Conservation (phyloP, 2,888 invertebrate genomes). For the Ommatoiulus sabulosus region DNA sequence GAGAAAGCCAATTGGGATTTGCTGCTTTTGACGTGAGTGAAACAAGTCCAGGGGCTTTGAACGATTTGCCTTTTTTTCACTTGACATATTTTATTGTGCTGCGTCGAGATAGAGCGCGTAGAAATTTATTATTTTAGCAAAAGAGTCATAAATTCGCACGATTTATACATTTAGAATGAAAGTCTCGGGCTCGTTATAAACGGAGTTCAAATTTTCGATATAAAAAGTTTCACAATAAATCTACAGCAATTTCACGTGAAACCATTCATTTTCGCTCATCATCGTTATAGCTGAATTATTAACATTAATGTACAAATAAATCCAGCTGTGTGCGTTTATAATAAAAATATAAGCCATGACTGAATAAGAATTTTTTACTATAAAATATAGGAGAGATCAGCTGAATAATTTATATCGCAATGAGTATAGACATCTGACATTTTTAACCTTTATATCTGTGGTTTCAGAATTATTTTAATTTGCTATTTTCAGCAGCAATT, state of each 20-base stretch:
- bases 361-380: too few relatives aligned
- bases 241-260: neutral
- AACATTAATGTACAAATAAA: too few relatives aligned
- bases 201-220: neutral
- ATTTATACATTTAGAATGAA: neutral
- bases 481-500: too few relatives aligned
- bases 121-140: constrained; percentile 21
- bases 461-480: too few relatives aligned
- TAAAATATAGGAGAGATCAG: too few relatives aligned
- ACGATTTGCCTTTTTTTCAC: neutral
- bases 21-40: neutral
- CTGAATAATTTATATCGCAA: too few relatives aligned
- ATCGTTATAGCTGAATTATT: too few relatives aligned
- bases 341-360: too few relatives aligned
- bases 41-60: constrained; percentile 34
- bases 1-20: constrained; percentile 28
- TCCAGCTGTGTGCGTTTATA: too few relatives aligned
- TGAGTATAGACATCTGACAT: too few relatives aligned
- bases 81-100: constrained; percentile 20
- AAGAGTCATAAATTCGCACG: constrained; percentile 1
- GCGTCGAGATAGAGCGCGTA: neutral
- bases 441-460: too few relatives aligned
- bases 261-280: neutral
- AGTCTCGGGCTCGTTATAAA: neutral
- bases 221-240: neutral